Evolutionary conservation across 2,797 vertebrate genomes (phyloP).

Genomic region (Myiothlypis coronata): DNA sequence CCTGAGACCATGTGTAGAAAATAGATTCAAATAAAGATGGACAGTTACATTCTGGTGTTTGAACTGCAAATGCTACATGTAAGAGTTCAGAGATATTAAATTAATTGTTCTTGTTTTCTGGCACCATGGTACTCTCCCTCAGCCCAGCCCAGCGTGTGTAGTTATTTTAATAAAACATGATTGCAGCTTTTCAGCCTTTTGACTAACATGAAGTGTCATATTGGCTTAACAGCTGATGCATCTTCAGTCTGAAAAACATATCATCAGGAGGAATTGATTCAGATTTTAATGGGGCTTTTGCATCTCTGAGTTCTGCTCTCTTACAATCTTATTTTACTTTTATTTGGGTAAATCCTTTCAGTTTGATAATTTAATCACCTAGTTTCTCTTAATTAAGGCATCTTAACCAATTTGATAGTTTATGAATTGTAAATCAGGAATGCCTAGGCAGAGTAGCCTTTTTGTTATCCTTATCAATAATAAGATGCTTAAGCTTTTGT

Average conservation of each 20-base stretch:
- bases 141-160: neutral
- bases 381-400: neutral
- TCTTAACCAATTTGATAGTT: neutral
- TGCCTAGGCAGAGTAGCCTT: neutral
- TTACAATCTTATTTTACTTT: neutral
- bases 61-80: neutral
- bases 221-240: conserved; percentile 28
- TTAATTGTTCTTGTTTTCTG: conserved; percentile 29
- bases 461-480: conserved; percentile 54
- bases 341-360: neutral
- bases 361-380: neutral
- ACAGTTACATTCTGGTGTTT: neutral
- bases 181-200: conserved; percentile 41
- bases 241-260: conserved; percentile 27
- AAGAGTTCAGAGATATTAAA: neutral
- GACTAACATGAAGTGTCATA: conserved; percentile 50
- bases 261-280: neutral
- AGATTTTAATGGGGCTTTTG: conserved; percentile 24
- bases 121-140: neutral
- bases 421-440: conserved; percentile 3
- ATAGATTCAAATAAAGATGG: neutral
- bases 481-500: neutral
- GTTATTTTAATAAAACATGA: conserved; percentile 57
- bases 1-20: neutral
- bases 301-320: neutral